phyloP scores from a whole-genome alignment of 2,797 vertebrate genomes.

The Centroberyx gerrardi region DNA sequence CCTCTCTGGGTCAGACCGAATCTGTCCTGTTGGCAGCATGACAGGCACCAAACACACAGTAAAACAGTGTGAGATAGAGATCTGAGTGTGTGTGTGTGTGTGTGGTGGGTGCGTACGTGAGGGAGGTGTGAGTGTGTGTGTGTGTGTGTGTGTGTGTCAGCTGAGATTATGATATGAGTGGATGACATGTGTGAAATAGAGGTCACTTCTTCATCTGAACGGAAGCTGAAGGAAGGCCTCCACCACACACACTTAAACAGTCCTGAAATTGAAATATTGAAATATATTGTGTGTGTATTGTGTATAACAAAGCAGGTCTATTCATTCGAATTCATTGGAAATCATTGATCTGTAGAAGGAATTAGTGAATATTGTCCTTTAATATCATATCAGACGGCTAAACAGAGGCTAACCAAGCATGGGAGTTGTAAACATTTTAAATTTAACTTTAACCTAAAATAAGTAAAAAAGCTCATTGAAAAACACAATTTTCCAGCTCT shows the following conservation, averaged over 20 bases:
- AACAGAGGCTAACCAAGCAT: slow-evolving; percentile 7
- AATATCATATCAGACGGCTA: slow-evolving; percentile 17
- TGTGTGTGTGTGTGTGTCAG: not conserved
- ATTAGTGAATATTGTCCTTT: not conserved
- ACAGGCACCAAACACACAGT: slow-evolving; percentile 27
- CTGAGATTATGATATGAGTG: slow-evolving; percentile 8
- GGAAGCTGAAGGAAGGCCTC: slow-evolving; percentile 19
- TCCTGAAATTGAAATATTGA: slow-evolving; percentile 21
- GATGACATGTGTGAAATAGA: slow-evolving; percentile 53
- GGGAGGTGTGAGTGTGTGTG: too few relatives aligned
- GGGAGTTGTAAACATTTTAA: slow-evolving; percentile 20
- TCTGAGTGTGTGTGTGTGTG: slow-evolving; percentile 3
- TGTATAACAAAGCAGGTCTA: not conserved
- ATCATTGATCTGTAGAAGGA: not conserved
- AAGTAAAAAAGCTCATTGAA: too few relatives aligned
- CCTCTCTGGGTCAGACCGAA: slow-evolving; percentile 30
- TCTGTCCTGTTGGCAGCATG: slow-evolving; percentile 27
- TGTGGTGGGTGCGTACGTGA: not conserved
- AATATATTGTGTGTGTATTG: slow-evolving; percentile 7
- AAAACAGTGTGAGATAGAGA: slow-evolving; percentile 14
- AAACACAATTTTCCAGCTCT: too few relatives aligned
- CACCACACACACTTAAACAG: not conserved
- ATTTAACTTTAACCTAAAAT: slow-evolving; percentile 2
- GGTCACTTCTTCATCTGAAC: slow-evolving; percentile 44
- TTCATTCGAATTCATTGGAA: slow-evolving; percentile 23